A percentile compares a stretch with the other conserved stretches of the same genome.
These are phyloP conservation scores for Coleophora deauratella DNA, from an alignment of 2,888 invertebrate genomes.

Conservation along the genomic window DNA sequence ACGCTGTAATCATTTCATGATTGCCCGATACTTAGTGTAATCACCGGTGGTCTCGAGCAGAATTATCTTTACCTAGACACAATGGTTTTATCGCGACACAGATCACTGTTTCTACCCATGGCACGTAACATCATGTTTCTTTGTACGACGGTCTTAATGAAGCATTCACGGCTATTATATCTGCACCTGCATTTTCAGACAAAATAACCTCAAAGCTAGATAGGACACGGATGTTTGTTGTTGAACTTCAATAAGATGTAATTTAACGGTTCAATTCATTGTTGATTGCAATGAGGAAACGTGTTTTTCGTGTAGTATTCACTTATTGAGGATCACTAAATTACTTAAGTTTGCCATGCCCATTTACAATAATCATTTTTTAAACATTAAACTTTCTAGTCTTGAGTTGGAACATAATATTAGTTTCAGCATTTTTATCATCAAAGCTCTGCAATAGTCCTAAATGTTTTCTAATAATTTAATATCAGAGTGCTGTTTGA, in stretches of 20 bases:
- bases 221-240: constrained; percentile 19
- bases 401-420: too few species aligned
- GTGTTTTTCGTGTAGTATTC: constrained; percentile 14
- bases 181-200: neutral
- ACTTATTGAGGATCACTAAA: too few species aligned
- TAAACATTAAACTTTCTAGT: too few species aligned
- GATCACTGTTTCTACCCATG: constrained; percentile 28
- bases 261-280: constrained; percentile 43
- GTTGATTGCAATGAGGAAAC: constrained; percentile 34
- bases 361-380: too few species aligned
- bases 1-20: constrained; percentile 63
- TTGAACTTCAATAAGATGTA: constrained; percentile 30
- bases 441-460: too few species aligned
- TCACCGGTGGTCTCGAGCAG: constrained; percentile 38
- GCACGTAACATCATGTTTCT: constrained; percentile 20
- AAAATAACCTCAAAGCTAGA: constrained; percentile 3
- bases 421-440: too few species aligned
- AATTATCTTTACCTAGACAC: constrained; percentile 51
- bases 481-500: too few species aligned
- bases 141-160: constrained; percentile 6
- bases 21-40: constrained; percentile 57
- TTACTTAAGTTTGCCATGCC: too few species aligned
- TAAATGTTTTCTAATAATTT: too few species aligned
- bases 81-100: constrained; percentile 37
- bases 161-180: constrained; percentile 8